Base-by-base conservation (phyloP, 2,797 vertebrate species). In the Xyrichtys novacula region DNA sequence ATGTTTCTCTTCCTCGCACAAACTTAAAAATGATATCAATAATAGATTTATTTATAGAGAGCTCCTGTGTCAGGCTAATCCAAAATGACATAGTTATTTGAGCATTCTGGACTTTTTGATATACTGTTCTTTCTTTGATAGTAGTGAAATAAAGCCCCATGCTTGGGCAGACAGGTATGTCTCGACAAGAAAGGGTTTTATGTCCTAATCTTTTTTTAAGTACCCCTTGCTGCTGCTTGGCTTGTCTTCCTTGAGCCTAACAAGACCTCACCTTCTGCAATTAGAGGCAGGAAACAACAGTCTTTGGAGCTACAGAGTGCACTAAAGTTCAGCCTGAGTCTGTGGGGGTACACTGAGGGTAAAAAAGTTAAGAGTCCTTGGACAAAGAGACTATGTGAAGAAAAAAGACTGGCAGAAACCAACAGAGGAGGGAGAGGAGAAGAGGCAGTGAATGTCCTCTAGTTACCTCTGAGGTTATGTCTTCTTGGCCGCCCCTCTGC, bases 391-490 rank as follows among this genome's bases (percentile, higher is more conserved):
- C 28, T 57, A 56, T 52, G 56, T 69, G n/a, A n/a, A n/a, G n/a
- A 78, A 81, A 69, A 55, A 20, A 57, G 7, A 42, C 53, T 19
- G 17, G n/a, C 48, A 40, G 57, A n/a, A 59, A 59, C 17, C 36
- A 53, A 15, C 6, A 34, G 70, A 65, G 26, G 59, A 15, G 34
- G 54, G 48, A 61, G 58, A 65, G 26, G 36, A n/a, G 48, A 20
- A 72, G 14, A 23, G 56, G 32, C 62, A 60, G 74, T 26, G 81
- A 78, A 73, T 81, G 85, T 76, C 85, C 76, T 65, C 17, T 65
- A 89, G 90, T 91, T 77, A 91, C 88, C 88, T 85, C 76, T 34
- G 76, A 60, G 54, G 50, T 55, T 25, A 69, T 36, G 34, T 71
- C 55, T 44, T 66, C 34, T 56, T 26, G n/a, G 52, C 57, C 40